phyloP scores from a whole-genome alignment of 2,888 invertebrate genomes.

The Eutolmus rufibarbis region DNA sequence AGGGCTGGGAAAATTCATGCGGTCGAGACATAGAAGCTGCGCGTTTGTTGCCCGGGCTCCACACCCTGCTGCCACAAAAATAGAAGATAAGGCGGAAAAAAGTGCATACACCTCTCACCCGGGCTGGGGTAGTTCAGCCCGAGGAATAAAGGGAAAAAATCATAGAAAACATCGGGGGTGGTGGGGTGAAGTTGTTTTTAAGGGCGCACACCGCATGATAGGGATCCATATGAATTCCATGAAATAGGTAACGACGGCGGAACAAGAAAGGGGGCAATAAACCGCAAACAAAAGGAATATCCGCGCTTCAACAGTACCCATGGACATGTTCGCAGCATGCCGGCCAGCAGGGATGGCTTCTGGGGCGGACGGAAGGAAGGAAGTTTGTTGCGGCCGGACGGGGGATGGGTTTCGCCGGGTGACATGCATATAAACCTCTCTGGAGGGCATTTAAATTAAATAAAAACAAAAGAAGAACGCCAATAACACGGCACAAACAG shows the following conservation, averaged over 20 bases:
- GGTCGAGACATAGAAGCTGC: background rate
- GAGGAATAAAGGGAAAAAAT: background rate
- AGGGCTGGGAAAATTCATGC: background rate
- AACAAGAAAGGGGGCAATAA: constrained; percentile 20
- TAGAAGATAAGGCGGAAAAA: background rate
- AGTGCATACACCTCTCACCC: background rate
- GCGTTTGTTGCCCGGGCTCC: background rate
- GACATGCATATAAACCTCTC: background rate
- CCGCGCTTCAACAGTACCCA: background rate
- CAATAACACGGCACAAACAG: constrained; percentile 12
- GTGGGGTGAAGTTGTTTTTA: background rate
- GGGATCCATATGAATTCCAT: background rate
- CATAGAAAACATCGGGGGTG: background rate
- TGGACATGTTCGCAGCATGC: background rate
- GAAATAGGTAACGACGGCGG: background rate
- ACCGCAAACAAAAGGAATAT: constrained; percentile 7
- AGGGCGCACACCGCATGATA: background rate
- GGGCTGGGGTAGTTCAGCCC: background rate
- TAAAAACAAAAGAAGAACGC: constrained; percentile 2
- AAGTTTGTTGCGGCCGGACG: background rate
- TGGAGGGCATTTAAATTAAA: constrained; percentile 7
- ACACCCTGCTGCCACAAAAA: constrained; percentile 1
- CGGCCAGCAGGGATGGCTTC: background rate
- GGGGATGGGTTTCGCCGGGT: background rate
- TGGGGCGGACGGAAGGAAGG: background rate